Conservation (phyloP, 1,140 invertebrate genomes). For the Cotesia typhae region DNA sequence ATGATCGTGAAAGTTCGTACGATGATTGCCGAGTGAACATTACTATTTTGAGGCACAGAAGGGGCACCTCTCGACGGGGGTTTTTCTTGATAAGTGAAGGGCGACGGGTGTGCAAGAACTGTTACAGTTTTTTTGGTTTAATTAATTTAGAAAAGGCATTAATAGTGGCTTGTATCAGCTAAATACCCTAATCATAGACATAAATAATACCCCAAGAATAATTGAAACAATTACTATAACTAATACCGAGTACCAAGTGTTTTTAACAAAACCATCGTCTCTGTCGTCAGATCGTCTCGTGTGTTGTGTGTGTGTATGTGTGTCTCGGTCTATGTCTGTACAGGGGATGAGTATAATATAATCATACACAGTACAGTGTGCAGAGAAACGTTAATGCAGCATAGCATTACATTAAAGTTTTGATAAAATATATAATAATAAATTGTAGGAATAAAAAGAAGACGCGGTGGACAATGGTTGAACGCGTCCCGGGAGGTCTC, state of each 20-base stretch:
- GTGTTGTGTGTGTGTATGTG: no score
- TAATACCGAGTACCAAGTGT: no score
- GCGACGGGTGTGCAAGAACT: slow-evolving; percentile 45
- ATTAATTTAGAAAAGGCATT: slow-evolving; percentile 25
- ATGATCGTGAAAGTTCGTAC: slow-evolving; percentile 43
- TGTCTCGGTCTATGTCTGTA: no score
- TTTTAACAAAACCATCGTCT: slow-evolving; percentile 3
- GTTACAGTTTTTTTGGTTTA: slow-evolving; percentile 46
- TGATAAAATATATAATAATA: no score
- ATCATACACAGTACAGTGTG: neutral
- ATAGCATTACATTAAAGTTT: no score
- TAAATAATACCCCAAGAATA: neutral
- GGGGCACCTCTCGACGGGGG: slow-evolving; percentile 55
- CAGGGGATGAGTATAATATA: neutral
- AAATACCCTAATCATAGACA: neutral
- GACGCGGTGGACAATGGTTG: slow-evolving; percentile 41
- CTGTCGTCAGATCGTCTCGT: no score
- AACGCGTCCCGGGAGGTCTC: slow-evolving; percentile 45
- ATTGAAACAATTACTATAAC: no score
- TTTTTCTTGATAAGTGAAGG: slow-evolving; percentile 55
- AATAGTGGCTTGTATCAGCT: neutral
- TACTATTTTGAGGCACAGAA: slow-evolving; percentile 61
- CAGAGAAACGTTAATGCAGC: no score
- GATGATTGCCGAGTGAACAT: slow-evolving; percentile 55
- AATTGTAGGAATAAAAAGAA: slow-evolving; percentile 16